phyloP scores from a whole-genome alignment of 1,140 invertebrate species.

The Trichogramma pretiosum region DNA sequence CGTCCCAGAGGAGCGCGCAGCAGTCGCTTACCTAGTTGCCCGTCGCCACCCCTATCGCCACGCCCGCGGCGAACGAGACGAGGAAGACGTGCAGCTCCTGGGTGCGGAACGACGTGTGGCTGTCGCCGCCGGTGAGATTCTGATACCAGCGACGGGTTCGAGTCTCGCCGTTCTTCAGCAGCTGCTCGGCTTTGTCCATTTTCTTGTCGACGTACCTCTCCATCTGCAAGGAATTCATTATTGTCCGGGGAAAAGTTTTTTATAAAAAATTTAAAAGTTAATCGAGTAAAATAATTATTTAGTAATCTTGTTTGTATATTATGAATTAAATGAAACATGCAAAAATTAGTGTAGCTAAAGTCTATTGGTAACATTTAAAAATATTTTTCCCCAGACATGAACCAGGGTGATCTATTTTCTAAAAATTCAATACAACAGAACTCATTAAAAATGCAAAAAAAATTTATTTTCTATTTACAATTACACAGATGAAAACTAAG shows the following conservation, averaged over 20 bases:
- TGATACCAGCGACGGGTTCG: conserved; percentile 66
- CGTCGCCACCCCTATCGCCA: conserved; percentile 54
- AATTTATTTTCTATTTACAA: background rate
- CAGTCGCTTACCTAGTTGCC: conserved; percentile 34
- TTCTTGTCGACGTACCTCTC: conserved; percentile 69
- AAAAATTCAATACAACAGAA: background rate
- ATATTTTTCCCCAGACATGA: conserved; percentile 1
- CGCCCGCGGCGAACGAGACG: conserved; percentile 61
- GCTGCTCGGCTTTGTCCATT: conserved; percentile 64
- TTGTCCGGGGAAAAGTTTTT: background rate
- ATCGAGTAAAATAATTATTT: conserved; percentile 22
- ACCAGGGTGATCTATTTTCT: background rate
- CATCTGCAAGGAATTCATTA: conserved; percentile 45
- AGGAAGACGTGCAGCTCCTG: conserved; percentile 69
- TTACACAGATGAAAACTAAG: too few relatives aligned
- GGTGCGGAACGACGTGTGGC: conserved; percentile 53
- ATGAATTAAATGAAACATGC: too few relatives aligned
- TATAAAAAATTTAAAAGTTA: conserved; percentile 29
- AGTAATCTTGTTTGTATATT: background rate
- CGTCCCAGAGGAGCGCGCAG: conserved; percentile 33
- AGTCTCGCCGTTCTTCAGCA: conserved; percentile 57
- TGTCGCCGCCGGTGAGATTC: conserved; percentile 52
- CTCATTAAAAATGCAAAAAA: background rate
- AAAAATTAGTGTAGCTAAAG: conserved; percentile 3
- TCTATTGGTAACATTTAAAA: too few relatives aligned